A percentile compares a stretch with the other conserved stretches of the same genome.
phyloP scores from a whole-genome alignment of 2,797 vertebrate genomes.

The Chanos chanos region DNA sequence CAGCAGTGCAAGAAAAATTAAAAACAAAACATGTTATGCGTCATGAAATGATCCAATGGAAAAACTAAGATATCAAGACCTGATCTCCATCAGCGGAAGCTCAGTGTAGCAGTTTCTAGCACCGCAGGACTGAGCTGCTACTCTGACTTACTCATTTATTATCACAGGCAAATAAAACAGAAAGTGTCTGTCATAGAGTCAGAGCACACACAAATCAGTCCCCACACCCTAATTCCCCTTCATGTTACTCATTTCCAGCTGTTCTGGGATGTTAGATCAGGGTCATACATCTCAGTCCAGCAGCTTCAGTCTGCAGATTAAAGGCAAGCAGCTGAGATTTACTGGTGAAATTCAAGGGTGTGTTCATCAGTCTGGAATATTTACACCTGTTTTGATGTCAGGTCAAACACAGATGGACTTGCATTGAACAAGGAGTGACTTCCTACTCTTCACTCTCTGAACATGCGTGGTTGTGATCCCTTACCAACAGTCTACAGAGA shows the following conservation, averaged over 20 bases:
- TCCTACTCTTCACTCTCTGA: not conserved
- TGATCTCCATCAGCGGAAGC: too few species aligned
- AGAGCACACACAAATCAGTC: slow-evolving; percentile 8
- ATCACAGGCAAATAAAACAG: too few species aligned
- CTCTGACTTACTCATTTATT: too few species aligned
- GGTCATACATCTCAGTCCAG: not conserved
- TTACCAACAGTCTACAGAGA: slow-evolving; percentile 3
- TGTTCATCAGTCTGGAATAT: slow-evolving; percentile 20
- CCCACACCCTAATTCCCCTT: slow-evolving; percentile 1
- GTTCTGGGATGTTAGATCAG: not conserved
- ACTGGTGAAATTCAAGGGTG: not conserved
- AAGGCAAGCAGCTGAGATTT: slow-evolving; percentile 12
- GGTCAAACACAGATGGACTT: not conserved
- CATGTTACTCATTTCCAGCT: slow-evolving; percentile 4
- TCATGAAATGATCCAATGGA: too few species aligned
- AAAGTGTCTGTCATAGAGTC: not conserved
- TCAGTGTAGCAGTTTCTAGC: too few species aligned
- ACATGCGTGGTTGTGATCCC: slow-evolving; percentile 1
- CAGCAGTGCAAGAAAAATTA: too few species aligned
- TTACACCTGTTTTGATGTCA: slow-evolving; percentile 11
- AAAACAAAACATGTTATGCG: too few species aligned
- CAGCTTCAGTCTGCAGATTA: slow-evolving; percentile 11
- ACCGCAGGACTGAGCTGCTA: too few species aligned
- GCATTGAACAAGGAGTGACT: not conserved
- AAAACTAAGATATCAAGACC: too few species aligned